Percentiles rank a stretch among this genome's conserved stretches.
These are phyloP conservation scores for Orchesellides sinensis DNA, from an alignment of 2,888 invertebrate genomes.

Conservation along the genomic window DNA sequence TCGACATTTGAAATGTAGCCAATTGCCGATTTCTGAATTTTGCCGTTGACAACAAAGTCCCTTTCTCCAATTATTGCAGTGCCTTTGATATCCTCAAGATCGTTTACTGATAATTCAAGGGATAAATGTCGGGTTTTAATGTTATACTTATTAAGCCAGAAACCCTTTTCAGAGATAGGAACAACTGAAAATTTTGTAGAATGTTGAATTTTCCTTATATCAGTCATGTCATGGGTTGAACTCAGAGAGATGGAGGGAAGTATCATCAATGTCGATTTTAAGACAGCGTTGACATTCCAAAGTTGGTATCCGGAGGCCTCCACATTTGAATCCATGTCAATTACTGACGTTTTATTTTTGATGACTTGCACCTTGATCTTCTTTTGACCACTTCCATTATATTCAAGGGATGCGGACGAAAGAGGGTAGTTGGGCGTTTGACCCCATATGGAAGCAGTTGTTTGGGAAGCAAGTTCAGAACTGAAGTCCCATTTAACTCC, in stretches of 20 bases:
- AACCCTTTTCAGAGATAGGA: conserved; percentile 20
- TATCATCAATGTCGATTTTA: conserved; percentile 19
- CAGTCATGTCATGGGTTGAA: conserved; percentile 35
- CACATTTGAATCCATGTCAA: conserved; percentile 33
- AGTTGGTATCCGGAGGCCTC: conserved; percentile 22
- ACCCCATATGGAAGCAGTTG: conserved; percentile 34
- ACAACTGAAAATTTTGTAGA: conserved; percentile 5
- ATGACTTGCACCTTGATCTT: conserved; percentile 22
- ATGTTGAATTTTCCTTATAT: conserved; percentile 39
- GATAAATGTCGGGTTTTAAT: not conserved
- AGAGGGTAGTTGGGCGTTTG: conserved; percentile 35
- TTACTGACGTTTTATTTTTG: not conserved
- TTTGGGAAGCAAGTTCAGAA: conserved; percentile 2
- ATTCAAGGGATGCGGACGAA: not conserved
- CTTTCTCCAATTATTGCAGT: conserved; percentile 23
- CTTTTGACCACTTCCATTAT: not conserved
- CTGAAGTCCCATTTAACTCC: conserved; percentile 52
- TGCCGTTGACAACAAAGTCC: conserved; percentile 39
- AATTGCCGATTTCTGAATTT: conserved; percentile 9
- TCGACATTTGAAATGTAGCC: conserved; percentile 29
- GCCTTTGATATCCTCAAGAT: conserved; percentile 50
- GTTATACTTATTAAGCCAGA: conserved; percentile 27
- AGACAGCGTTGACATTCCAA: conserved; percentile 35
- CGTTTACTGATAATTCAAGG: conserved; percentile 17
- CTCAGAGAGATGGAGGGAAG: conserved; percentile 46